Conservation (phyloP, 92 coral and sea anemone genomes). For the Umimayanthus chanpuru region DNA sequence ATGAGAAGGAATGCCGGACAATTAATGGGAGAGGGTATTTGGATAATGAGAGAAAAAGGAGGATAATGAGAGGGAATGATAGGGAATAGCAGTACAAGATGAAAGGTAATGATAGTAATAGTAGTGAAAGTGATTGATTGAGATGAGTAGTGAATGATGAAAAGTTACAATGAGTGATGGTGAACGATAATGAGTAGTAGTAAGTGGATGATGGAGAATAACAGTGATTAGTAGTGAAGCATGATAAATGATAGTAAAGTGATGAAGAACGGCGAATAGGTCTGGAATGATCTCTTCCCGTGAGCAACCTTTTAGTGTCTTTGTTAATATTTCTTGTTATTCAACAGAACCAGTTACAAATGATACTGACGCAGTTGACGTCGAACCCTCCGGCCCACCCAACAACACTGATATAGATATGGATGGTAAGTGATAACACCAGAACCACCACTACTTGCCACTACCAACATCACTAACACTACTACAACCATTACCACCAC, state of each 20-base stretch:
- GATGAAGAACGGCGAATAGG: not conserved
- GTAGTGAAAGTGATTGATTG: too few species aligned
- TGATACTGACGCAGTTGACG: not conserved
- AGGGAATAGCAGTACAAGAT: too few species aligned
- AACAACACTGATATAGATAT: not conserved
- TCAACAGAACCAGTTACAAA: conserved; percentile 23
- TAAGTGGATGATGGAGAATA: not conserved
- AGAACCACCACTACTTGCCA: not conserved
- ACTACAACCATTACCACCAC: not conserved
- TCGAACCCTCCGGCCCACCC: not conserved
- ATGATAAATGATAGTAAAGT: not conserved
- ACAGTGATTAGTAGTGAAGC: too few species aligned
- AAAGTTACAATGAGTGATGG: too few species aligned
- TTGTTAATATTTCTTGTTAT: not conserved
- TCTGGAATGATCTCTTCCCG: not conserved
- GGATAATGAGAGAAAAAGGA: too few species aligned
- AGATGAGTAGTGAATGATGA: too few species aligned
- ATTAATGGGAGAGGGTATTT: too few species aligned
- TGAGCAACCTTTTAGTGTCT: not conserved
- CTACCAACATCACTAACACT: not conserved
- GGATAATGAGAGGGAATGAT: too few species aligned
- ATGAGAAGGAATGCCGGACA: too few species aligned
- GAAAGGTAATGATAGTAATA: too few species aligned
- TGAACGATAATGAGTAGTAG: too few species aligned
- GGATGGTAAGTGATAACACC: not conserved